These are phyloP conservation scores for Pecten maximus DNA, from an alignment of 2,888 invertebrate species.

Conservation along the genomic window DNA sequence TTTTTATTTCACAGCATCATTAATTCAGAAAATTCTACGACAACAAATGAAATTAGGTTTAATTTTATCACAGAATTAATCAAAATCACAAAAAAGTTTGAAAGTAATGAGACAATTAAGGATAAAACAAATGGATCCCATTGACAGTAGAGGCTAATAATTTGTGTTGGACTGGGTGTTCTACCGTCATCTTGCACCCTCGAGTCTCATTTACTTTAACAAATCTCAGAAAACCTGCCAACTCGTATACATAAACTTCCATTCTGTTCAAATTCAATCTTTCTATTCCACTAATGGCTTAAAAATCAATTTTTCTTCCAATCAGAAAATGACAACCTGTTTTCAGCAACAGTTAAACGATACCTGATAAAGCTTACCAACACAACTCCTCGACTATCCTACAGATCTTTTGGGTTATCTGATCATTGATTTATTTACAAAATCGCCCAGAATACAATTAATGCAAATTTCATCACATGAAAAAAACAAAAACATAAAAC, in stretches of 20 bases:
- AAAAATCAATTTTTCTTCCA: slow-evolving; percentile 6
- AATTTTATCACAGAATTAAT: not conserved
- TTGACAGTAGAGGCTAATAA: not conserved
- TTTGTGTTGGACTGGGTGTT: not conserved
- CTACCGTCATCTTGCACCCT: not conserved
- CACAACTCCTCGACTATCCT: not conserved
- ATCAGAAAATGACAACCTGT: not conserved
- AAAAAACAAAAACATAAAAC: too few relatives aligned
- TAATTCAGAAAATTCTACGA: not conserved
- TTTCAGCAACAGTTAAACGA: not conserved
- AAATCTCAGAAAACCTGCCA: not conserved
- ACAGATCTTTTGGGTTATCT: too few relatives aligned
- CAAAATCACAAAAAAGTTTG: not conserved
- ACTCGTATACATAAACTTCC: slow-evolving; percentile 21
- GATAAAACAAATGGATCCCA: not conserved
- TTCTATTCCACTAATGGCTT: slow-evolving; percentile 20
- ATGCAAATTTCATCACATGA: too few relatives aligned
- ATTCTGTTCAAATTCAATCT: not conserved
- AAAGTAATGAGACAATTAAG: slow-evolving; percentile 6
- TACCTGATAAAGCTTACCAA: not conserved
- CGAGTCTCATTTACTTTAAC: not conserved
- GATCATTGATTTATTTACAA: too few relatives aligned
- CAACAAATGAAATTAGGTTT: slow-evolving; percentile 8
- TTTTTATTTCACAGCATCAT: not conserved
- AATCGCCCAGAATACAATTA: too few relatives aligned